Percentiles rank a stretch among this genome's conserved stretches.
Conservation (phyloP, 2,113 vertebrate species). For the Isurus oxyrinchus region DNA sequence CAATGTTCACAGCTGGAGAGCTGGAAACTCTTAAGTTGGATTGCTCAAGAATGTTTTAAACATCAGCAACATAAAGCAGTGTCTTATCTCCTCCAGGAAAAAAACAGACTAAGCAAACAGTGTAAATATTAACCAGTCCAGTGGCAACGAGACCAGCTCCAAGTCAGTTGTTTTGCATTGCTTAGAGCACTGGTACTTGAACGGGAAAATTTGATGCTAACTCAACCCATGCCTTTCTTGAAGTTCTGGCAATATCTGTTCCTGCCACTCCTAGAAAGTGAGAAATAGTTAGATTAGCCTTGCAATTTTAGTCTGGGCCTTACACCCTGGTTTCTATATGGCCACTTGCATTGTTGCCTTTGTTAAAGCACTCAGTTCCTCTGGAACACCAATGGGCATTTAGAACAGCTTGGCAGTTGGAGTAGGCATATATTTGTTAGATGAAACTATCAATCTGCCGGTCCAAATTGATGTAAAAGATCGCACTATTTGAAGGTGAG, state of each 20-base stretch:
- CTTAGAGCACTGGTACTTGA: not conserved
- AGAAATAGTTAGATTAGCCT: not conserved
- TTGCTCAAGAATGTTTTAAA: not conserved
- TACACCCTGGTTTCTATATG: not conserved
- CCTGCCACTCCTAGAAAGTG: not conserved
- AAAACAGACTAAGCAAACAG: not conserved
- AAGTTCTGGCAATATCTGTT: not conserved
- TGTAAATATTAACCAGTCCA: not conserved
- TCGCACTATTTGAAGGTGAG: not conserved
- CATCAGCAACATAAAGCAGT: not conserved
- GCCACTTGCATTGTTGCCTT: not conserved
- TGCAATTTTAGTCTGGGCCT: not conserved
- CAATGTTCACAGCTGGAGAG: not conserved
- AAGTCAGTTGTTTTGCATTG: not conserved
- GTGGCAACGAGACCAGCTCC: not conserved
- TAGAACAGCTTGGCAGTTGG: not conserved
- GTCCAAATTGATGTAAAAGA: not conserved
- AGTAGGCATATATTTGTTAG: not conserved
- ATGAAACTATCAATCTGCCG: not conserved
- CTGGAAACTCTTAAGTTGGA: not conserved
- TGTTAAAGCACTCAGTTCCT: not conserved
- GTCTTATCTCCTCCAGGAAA: not conserved
- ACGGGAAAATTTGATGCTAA: not conserved
- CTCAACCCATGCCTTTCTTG: not conserved
- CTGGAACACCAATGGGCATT: not conserved